phyloP scores from a whole-genome alignment of 2,888 invertebrate species.

The Erebia epiphron region DNA sequence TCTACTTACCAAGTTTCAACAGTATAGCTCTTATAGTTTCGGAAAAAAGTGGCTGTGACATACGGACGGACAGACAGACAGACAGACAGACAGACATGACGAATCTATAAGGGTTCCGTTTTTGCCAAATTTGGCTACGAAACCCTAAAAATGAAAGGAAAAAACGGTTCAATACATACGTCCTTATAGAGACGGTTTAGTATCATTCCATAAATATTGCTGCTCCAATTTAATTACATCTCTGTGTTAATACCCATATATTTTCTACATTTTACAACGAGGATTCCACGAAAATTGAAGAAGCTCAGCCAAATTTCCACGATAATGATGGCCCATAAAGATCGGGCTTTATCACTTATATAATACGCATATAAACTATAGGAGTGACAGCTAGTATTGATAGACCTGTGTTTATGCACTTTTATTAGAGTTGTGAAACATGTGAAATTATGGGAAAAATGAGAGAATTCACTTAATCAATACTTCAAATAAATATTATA shows the following conservation, averaged over 20 bases:
- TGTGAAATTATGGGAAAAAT: constrained; percentile 27
- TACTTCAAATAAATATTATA: too few species aligned
- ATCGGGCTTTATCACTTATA: constrained; percentile 45
- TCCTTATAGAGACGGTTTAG: too few species aligned
- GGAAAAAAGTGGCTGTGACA: too few species aligned
- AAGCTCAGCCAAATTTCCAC: constrained; percentile 45
- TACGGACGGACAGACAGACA: too few species aligned
- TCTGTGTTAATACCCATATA: constrained; percentile 37
- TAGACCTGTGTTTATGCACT: constrained; percentile 38
- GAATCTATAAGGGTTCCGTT: too few species aligned
- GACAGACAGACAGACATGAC: too few species aligned
- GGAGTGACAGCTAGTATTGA: constrained; percentile 39
- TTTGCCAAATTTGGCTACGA: too few species aligned
- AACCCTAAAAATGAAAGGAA: too few species aligned
- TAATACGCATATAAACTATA: constrained; percentile 44
- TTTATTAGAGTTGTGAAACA: constrained; percentile 28
- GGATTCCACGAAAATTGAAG: constrained; percentile 47
- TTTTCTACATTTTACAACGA: constrained; percentile 47
- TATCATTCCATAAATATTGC: too few species aligned
- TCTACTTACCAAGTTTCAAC: too few species aligned
- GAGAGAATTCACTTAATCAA: not conserved
- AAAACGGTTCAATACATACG: not conserved
- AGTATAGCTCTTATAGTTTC: too few species aligned
- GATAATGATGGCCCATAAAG: constrained; percentile 47
- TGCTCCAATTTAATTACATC: not conserved